These are phyloP conservation scores for Scaptodrosophila latifasciaeformis DNA, from an alignment of 2,888 invertebrate species.

Conservation along the genomic window DNA sequence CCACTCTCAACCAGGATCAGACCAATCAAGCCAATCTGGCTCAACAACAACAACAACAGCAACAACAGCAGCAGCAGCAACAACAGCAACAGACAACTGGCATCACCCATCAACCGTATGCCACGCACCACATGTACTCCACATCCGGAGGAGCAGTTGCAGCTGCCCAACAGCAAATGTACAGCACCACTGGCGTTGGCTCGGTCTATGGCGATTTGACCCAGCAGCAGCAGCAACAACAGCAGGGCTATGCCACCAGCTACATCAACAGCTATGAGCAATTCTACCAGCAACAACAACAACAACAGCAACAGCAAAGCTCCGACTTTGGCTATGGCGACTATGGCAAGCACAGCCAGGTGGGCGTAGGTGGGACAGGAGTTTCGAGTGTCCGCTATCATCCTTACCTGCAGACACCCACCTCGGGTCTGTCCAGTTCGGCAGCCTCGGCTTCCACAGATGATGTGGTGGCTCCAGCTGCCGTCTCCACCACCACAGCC, in stretches of 20 bases:
- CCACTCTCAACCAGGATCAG: slow-evolving; percentile 76
- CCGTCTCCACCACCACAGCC: slow-evolving; percentile 54
- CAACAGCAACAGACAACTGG: slow-evolving; percentile 74
- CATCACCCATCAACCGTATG: slow-evolving; percentile 61
- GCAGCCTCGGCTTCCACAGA: slow-evolving; percentile 12
- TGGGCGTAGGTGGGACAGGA: too few species aligned
- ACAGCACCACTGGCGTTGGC: slow-evolving; percentile 42
- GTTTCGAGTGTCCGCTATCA: slow-evolving; percentile 64
- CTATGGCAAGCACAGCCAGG: slow-evolving; percentile 39
- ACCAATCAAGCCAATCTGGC: too few species aligned
- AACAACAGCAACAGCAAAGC: slow-evolving; percentile 44
- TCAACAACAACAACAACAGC: slow-evolving; percentile 77
- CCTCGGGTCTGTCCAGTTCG: slow-evolving; percentile 38
- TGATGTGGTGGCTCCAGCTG: slow-evolving; percentile 23
- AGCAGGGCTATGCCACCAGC: slow-evolving; percentile 50
- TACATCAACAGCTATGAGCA: slow-evolving; percentile 74
- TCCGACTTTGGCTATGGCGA: slow-evolving; percentile 47
- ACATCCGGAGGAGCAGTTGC: slow-evolving; percentile 22
- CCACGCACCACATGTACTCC: slow-evolving; percentile 55
- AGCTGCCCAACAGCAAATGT: slow-evolving; percentile 72
- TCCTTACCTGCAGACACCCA: slow-evolving; percentile 68
- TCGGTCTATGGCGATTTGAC: slow-evolving; percentile 48
- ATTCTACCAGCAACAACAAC: slow-evolving; percentile 72
- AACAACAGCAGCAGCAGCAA: slow-evolving; percentile 72
- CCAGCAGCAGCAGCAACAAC: slow-evolving; percentile 38